Conservation (phyloP, 2,888 invertebrate species). For the Leptinotarsa juncta region DNA sequence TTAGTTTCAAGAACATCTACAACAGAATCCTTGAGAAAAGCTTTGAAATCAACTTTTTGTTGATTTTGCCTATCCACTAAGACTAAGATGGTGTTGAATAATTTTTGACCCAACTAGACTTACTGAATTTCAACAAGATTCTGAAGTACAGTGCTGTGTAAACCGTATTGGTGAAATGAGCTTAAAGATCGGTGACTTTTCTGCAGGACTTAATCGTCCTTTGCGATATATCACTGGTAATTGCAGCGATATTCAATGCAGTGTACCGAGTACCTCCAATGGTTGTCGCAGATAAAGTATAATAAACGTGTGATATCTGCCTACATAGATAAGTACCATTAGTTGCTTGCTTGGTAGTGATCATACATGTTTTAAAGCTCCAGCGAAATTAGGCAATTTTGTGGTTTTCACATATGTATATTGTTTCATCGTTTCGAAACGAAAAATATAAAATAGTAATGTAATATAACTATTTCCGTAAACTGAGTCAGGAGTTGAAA, state of each 20-base stretch:
- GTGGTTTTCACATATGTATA: no score
- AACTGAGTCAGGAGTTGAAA: no score
- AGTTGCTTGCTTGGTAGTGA: slow-evolving; percentile 21
- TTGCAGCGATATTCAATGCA: slow-evolving; percentile 33
- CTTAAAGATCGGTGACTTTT: not conserved
- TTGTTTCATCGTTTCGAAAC: no score
- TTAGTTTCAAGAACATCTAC: no score
- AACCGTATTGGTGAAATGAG: not conserved
- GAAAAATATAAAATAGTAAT: no score
- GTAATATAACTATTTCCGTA: no score
- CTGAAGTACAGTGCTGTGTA: not conserved
- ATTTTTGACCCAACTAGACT: not conserved
- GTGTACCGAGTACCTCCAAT: slow-evolving; percentile 34
- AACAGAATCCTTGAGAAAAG: no score
- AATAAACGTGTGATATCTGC: slow-evolving; percentile 40
- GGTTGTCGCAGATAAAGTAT: slow-evolving; percentile 35
- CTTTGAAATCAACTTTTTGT: no score
- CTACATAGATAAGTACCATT: slow-evolving; percentile 33
- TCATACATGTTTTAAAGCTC: slow-evolving; percentile 17
- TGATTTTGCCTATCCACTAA: no score
- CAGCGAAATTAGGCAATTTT: not conserved
- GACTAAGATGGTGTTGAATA: no score
- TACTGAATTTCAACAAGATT: not conserved
- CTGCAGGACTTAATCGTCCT: not conserved
- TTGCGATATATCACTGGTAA: slow-evolving; percentile 30